Evolutionary conservation across 2,797 vertebrate genomes (phyloP).

Genomic region (Thripadectes ignobilis): DNA sequence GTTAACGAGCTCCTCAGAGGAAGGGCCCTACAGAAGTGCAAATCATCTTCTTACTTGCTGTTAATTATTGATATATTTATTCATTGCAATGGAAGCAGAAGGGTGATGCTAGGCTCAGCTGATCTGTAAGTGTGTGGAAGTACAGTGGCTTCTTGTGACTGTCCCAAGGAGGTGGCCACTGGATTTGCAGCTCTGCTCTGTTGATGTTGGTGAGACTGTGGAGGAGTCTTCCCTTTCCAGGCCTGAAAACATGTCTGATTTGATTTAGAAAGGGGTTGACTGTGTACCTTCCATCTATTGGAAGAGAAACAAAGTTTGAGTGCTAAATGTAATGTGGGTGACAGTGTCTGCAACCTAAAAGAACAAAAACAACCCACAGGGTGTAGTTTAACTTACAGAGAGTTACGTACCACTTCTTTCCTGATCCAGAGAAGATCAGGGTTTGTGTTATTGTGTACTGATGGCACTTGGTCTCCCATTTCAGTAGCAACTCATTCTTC

Average conservation of each 20-base stretch:
- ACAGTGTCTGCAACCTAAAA: background rate
- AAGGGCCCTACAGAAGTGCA: constrained; percentile 30
- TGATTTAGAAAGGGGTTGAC: background rate
- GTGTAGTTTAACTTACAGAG: background rate
- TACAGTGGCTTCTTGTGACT: background rate
- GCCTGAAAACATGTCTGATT: background rate
- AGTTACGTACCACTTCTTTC: background rate
- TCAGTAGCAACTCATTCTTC: background rate
- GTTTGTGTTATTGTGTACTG: background rate
- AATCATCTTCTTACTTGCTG: background rate
- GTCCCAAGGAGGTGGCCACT: background rate
- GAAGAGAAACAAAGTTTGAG: background rate
- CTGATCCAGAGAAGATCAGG: background rate
- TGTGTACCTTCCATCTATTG: background rate
- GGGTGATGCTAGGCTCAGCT: background rate
- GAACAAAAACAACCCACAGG: background rate
- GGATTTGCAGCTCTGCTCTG: background rate
- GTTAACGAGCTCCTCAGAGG: constrained; percentile 5
- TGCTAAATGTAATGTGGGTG: background rate
- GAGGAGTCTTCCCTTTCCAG: background rate
- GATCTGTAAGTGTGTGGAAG: background rate
- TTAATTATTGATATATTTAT: constrained; percentile 36
- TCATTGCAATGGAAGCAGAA: background rate
- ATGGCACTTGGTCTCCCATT: background rate
- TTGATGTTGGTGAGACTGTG: background rate